Base-by-base conservation (phyloP, 92 coral and sea anemone genomes). In the Desmophyllum pertusum region DNA sequence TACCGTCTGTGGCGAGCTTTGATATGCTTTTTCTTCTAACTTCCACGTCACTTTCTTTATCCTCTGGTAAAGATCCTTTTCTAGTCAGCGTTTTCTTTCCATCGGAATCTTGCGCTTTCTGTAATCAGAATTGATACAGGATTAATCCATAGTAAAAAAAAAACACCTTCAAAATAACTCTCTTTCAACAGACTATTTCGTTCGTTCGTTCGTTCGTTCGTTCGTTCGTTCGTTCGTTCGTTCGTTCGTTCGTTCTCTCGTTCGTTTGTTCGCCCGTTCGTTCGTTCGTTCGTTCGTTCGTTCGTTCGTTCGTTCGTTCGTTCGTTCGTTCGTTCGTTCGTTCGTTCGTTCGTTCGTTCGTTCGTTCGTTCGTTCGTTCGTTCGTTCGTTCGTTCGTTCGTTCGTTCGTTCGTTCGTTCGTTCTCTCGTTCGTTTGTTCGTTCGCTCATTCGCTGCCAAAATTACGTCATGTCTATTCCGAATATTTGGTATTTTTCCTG, bases 1-100 rank as follows among this genome's bases (percentile, higher is more conserved):
- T 70, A 81, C 85, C 85, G 38, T 81, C 78, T 14, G 85, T 4
- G 10, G 59, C 2, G 21, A 53, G 30, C 42, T 81, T 81, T 53
- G 85, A 52, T 6, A 70, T 39, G 55, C 85, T 70, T 51, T 31
- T 81, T 39, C 85, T 81, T 81, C 85, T 71, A 27, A 30, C 68
- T 72, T 81, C 76, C 33, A 4, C 63, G 23, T 25, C 78, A 8
- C 27, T 18, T 52, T 71, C 69, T 19, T 55, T 81, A 29, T 70
- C 85, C 1, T 81, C 85, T 18, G 4, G 48, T 3, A 81, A 30
- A 3, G 79, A 70, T 37, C 59, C 78, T 40, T 72, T 81, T 30
- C 85, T 43, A 14, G 66, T 46, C 39, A 23, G 35, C 3, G 68
- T 36, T 11, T 55, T 55, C 78, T 71, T 53, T 31, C 48, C 78